Base-by-base conservation (phyloP, 2,797 vertebrate genomes). In the Channallabes apus region DNA sequence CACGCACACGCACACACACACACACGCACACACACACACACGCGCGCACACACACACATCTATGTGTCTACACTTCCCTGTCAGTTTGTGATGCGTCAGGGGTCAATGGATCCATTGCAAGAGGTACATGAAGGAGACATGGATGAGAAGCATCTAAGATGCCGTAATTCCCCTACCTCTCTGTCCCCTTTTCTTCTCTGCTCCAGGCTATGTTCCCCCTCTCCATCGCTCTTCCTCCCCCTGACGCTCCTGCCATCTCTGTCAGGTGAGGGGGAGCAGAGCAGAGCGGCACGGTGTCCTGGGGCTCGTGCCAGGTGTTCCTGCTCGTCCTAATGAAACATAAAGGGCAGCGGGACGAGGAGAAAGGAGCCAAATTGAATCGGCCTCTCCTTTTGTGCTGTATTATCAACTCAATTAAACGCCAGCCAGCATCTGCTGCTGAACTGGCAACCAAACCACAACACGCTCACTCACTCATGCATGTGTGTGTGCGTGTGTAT, bases 361-460 rank as follows among this genome's bases (percentile, higher is more conserved):
- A 80, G 84, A 84, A 87, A 88, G 85, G 78, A 90, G 86, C 84
- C 90, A 91, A 92, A 94, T 91, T 88, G 89, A 94, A 94, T 91
- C 82, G 89, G 80, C 89, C 68, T 86, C 87, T 88, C 89, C 92
- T 93, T 93, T 91, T 92, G 92, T 82, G 90, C 89, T 84, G 91
- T 90, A 92, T 94, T 94, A 95, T 93, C 93, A 94, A 94, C 93
- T 94, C 94, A 93, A 94, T 95, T 95, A 94, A 94, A 93, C 90
- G 88, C 89, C 90, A 91, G 87, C 90, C 84, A 93, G 90, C 93
- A 94, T 94, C 93, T 95, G 93, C 94, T 89, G 89, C 91, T 87
- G 84, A 87, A 91, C 89, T 90, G 90, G 84, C 87, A 88, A 84
- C 85, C 87, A 84, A 88, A 84, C 85, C 87, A 85, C 54, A 82